phyloP scores from a whole-genome alignment of 1,140 invertebrate species.

The Musca domestica region DNA sequence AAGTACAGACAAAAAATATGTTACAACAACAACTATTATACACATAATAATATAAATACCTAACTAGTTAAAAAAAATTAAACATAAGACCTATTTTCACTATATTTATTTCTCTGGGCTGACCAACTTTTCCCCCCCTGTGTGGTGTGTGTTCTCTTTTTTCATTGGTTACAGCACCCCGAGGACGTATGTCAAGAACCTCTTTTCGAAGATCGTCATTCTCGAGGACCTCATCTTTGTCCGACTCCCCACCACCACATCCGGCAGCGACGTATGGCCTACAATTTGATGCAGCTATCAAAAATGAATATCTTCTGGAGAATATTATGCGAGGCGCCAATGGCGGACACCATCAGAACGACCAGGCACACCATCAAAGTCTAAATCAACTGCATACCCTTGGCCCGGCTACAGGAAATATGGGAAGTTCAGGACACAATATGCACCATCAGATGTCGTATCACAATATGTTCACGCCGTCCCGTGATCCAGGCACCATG shows the following conservation, averaged over 20 bases:
- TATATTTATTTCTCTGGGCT: constrained; percentile 40
- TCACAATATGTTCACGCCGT: constrained; percentile 76
- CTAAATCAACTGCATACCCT: constrained; percentile 9
- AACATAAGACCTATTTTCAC: constrained; percentile 21
- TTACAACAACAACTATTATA: background rate
- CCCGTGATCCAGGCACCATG: constrained; percentile 64
- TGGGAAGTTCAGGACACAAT: constrained; percentile 36
- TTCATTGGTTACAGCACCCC: constrained; percentile 52
- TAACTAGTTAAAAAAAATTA: constrained; percentile 5
- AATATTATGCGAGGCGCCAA: constrained; percentile 38
- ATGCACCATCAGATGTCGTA: constrained; percentile 64
- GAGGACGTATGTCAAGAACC: constrained; percentile 43
- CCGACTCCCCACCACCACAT: constrained; percentile 48
- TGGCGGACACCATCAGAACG: constrained; percentile 34
- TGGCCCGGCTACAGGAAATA: background rate
- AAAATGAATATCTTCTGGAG: constrained; percentile 48
- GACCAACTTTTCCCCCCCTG: constrained; percentile 50
- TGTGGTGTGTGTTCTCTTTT: constrained; percentile 54
- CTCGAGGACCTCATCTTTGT: constrained; percentile 49
- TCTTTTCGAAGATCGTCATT: constrained; percentile 28
- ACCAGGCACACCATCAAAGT: constrained; percentile 26
- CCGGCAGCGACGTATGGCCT: constrained; percentile 42
- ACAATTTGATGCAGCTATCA: constrained; percentile 46
- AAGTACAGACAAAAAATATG: background rate
- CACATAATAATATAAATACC: background rate